A percentile compares a stretch with the other conserved stretches of the same genome.
Conservation (phyloP, 53 echinoderm and acorn worm genomes). For the Holothuria scabra region DNA sequence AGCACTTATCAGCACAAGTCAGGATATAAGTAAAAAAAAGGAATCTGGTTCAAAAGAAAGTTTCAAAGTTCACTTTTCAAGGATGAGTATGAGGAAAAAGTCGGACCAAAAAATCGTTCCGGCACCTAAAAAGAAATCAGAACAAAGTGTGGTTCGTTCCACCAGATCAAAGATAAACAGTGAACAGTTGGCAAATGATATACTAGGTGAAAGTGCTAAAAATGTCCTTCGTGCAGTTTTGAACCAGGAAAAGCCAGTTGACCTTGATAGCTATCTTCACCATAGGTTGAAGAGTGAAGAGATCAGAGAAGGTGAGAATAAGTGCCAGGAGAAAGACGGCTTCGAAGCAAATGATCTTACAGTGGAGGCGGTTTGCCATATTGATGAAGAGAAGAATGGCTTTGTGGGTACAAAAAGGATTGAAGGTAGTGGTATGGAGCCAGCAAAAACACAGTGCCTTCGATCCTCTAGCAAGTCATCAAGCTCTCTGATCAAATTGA, state of each 20-base stretch:
- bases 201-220: neutral
- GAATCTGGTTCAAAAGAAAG: neutral
- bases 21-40: neutral
- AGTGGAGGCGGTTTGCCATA: too few relatives aligned
- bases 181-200: neutral
- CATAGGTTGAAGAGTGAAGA: neutral
- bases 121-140: neutral
- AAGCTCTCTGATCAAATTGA: too few relatives aligned
- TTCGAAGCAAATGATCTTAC: too few relatives aligned
- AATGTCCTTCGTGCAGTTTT: neutral
- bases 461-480: too few relatives aligned
- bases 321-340: too few relatives aligned
- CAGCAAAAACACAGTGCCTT: too few relatives aligned
- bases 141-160: neutral
- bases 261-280: slow-evolving; percentile 3
- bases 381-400: too few relatives aligned
- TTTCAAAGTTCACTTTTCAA: neutral
- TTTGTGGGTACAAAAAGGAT: too few relatives aligned
- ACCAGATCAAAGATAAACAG: slow-evolving; percentile 6
- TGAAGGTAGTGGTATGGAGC: too few relatives aligned
- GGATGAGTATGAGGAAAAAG: slow-evolving; percentile 18
- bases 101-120: neutral
- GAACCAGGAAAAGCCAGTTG: neutral
- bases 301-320: too few relatives aligned
- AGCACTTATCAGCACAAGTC: slow-evolving; percentile 11